Percentiles rank a stretch among this genome's conserved stretches.
phyloP scores from a whole-genome alignment of 2,797 vertebrate genomes.

The Heteromormyrus szaboi region DNA sequence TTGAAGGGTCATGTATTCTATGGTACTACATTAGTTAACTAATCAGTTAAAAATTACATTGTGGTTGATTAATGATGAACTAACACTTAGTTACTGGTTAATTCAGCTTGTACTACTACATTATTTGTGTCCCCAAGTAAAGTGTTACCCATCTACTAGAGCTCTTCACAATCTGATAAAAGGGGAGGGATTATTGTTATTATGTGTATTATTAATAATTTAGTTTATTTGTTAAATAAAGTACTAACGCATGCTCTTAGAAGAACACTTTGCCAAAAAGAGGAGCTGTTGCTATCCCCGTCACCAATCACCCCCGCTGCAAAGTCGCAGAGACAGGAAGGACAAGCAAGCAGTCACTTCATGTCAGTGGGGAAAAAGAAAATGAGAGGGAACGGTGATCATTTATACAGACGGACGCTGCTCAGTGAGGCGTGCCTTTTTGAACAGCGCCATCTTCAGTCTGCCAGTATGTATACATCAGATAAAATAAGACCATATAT shows the following conservation, averaged over 20 bases:
- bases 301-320: slow-evolving; percentile 40
- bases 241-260: slow-evolving; percentile 38
- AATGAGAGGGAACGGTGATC: slow-evolving; percentile 25
- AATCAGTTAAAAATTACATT: background rate
- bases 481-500: background rate
- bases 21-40: background rate
- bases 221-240: slow-evolving; percentile 34
- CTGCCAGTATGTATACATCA: slow-evolving; percentile 34
- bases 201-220: background rate
- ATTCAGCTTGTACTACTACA: background rate
- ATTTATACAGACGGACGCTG: slow-evolving; percentile 34
- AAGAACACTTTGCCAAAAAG: slow-evolving; percentile 40
- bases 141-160: slow-evolving; percentile 35
- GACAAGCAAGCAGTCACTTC: slow-evolving; percentile 35
- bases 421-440: slow-evolving; percentile 34
- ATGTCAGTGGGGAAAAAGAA: slow-evolving; percentile 28
- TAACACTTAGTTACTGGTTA: background rate
- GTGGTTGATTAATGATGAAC: background rate
- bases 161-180: slow-evolving; percentile 38
- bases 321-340: slow-evolving; percentile 34
- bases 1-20: background rate
- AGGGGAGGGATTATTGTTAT: slow-evolving; percentile 20
- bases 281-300: slow-evolving; percentile 33
- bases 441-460: slow-evolving; percentile 27
- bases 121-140: background rate